A percentile compares a stretch with the other conserved stretches of the same genome.
Evolutionary conservation across 1,140 invertebrate genomes (phyloP).

Genomic region (Drosophila elegans): DNA sequence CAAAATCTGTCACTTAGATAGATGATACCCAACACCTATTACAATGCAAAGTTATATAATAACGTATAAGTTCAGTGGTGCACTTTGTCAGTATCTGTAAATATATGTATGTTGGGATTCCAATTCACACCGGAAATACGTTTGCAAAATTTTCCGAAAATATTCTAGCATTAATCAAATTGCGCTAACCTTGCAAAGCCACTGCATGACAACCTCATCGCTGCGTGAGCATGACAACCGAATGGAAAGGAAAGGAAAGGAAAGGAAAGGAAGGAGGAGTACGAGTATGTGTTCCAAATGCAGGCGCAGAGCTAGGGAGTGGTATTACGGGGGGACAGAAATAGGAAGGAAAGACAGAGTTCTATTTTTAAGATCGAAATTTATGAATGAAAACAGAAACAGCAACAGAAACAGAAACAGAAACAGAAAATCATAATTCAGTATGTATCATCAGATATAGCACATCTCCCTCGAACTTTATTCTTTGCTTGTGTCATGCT

Average conservation of each 20-base stretch:
- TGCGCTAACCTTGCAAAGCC: slow-evolving; percentile 55
- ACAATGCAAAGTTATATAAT: too few relatives aligned
- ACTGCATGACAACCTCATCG: slow-evolving; percentile 30
- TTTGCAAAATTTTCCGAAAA: slow-evolving; percentile 47
- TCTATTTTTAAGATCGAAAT: slow-evolving; percentile 63
- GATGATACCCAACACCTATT: too few relatives aligned
- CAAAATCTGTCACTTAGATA: too few relatives aligned
- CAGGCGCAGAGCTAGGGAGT: not conserved
- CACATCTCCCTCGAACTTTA: not conserved
- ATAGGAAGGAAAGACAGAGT: slow-evolving; percentile 18
- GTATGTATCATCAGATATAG: not conserved
- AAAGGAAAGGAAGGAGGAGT: not conserved
- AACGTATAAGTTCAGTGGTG: too few relatives aligned
- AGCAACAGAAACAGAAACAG: slow-evolving; percentile 36
- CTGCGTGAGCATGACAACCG: not conserved
- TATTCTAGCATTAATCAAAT: slow-evolving; percentile 64
- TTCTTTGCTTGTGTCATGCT: not conserved
- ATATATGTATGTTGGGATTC: slow-evolving; percentile 1
- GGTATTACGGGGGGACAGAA: not conserved
- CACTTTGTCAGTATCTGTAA: not conserved
- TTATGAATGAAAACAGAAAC: slow-evolving; percentile 68
- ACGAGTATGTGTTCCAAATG: not conserved
- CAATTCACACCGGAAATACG: slow-evolving; percentile 60
- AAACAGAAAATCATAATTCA: slow-evolving; percentile 4
- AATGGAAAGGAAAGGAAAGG: not conserved